Evolutionary conservation across 2,888 invertebrate species (phyloP).

Genomic region (Calameuta idolon): DNA sequence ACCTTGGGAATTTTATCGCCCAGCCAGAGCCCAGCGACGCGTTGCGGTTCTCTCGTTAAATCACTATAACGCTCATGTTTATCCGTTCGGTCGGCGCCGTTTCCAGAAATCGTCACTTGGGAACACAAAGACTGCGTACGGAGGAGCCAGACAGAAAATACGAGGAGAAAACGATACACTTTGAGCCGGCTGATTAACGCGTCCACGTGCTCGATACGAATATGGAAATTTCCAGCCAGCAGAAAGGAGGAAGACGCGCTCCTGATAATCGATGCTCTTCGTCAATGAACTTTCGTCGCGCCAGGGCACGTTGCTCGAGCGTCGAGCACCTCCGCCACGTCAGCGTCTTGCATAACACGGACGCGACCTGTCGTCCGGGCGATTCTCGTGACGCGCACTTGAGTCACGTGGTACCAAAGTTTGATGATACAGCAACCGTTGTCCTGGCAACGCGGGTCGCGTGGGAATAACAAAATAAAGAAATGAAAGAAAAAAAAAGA

Average conservation of each 20-base stretch:
- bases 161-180: not conserved
- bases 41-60: not conserved
- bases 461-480: not conserved
- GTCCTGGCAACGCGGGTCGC: not conserved
- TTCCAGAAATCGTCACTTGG: not conserved
- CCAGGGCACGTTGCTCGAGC: not conserved
- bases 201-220: not conserved
- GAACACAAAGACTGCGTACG: not conserved
- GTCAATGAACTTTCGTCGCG: not conserved
- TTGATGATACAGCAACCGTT: not conserved
- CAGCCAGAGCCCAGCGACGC: not conserved
- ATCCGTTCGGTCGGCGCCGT: not conserved
- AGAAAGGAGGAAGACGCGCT: not conserved
- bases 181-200: not conserved
- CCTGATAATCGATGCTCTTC: not conserved
- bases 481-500: not conserved
- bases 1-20: not conserved
- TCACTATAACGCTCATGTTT: not conserved
- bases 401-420: not conserved
- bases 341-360: not conserved
- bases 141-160: too few relatives aligned
- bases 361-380: not conserved
- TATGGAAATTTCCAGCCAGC: not conserved
- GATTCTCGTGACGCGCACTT: not conserved
- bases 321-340: constrained; percentile 2